These are phyloP conservation scores for Periophthalmodon schlosseri DNA, from an alignment of 2,113 vertebrate genomes.

Conservation along the genomic window DNA sequence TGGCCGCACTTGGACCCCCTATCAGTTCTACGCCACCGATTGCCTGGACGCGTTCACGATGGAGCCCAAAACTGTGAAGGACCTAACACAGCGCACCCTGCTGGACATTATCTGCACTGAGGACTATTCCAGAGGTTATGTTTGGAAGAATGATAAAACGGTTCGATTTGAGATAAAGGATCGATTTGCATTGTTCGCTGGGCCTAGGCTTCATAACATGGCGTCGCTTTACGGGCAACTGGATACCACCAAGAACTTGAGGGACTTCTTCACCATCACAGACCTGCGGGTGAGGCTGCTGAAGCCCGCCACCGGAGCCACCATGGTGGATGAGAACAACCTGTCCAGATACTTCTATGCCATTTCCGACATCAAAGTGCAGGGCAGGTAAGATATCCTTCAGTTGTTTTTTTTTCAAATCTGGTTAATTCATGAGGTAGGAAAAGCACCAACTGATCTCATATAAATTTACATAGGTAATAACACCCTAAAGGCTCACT, in stretches of 20 bases:
- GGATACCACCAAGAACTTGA: constrained; percentile 96
- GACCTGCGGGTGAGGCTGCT: constrained; percentile 94
- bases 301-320: constrained; percentile 93
- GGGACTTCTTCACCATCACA: constrained; percentile 99
- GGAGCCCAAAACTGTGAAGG: constrained; percentile 93
- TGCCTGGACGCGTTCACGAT: constrained; percentile 97
- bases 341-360: constrained; percentile 97
- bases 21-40: constrained; percentile 98
- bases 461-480: no score
- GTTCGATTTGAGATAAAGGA: constrained; percentile 99
- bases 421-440: neutral
- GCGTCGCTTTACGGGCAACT: constrained; percentile 97
- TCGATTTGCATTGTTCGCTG: constrained; percentile 95
- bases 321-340: constrained; percentile 94
- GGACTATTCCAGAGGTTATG: constrained; percentile 95
- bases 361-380: constrained; percentile 97
- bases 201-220: constrained; percentile 96
- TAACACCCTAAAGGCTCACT: no score
- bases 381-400: constrained; percentile 88
- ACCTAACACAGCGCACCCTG: constrained; percentile 91
- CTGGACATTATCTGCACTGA: constrained; percentile 99
- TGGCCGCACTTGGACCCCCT: constrained; percentile 95
- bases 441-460: neutral
- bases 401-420: no score
- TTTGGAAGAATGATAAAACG: constrained; percentile 94